A percentile compares a stretch with the other conserved stretches of the same genome.
These are phyloP conservation scores for Montipora sp. DNA, from an alignment of 64 coral and sea anemone species.

Conservation along the genomic window DNA sequence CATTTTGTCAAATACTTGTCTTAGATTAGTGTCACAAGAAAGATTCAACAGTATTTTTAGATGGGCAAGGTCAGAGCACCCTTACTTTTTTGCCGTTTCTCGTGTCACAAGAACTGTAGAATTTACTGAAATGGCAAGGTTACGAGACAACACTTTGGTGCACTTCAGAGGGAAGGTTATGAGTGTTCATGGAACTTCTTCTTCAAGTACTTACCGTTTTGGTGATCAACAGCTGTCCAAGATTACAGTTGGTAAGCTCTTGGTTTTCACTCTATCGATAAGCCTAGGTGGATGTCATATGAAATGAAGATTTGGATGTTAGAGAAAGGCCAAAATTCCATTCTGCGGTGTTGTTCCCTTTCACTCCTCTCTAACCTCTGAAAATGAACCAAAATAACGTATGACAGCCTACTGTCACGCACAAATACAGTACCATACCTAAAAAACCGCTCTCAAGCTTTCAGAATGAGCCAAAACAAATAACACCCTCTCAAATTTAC, in stretches of 20 bases:
- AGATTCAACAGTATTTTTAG: constrained; percentile 50
- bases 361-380: no score
- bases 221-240: constrained; percentile 58
- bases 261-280: background rate
- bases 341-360: no score
- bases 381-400: no score
- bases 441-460: no score
- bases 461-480: no score
- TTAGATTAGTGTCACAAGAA: constrained; percentile 66
- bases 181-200: constrained; percentile 9
- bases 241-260: constrained; percentile 51
- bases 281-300: no score
- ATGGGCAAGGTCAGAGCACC: constrained; percentile 52
- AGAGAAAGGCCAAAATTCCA: no score
- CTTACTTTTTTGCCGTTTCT: constrained; percentile 52
- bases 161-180: constrained; percentile 73
- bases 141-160: constrained; percentile 63
- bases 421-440: no score
- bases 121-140: constrained; percentile 38
- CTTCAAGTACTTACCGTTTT: constrained; percentile 51
- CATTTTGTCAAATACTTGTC: constrained; percentile 65
- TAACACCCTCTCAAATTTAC: no score
- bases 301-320: no score
- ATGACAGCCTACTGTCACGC: no score
- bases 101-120: constrained; percentile 3